Evolutionary conservation across 2,888 invertebrate species (phyloP), one percentile per base, ranked within the genome.

Genomic region (Eupithecia pulchellata): DNA sequence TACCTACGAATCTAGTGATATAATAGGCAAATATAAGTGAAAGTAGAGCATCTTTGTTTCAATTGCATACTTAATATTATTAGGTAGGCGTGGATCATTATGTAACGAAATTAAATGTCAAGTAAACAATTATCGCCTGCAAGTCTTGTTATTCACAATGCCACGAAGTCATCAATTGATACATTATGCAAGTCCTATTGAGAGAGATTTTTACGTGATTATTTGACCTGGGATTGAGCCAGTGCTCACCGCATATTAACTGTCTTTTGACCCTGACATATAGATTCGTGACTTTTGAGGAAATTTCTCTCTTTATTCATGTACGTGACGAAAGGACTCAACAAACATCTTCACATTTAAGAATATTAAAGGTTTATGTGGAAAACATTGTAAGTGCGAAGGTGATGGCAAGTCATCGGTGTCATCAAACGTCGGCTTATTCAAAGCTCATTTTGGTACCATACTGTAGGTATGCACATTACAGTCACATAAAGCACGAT

Each of bases 91-190:
- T 65, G 67, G 58, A 72, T 36, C 20, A 68, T 74, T 75, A 69
- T 72, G 63, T 75, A 76, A 72, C 64, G 68, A 60, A 68, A 60
- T 65, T 52, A 78, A 81, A 82, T 81, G 80, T 77, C 82, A 83
- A 74, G 69, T 66, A 74, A 66, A 74, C 73, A 76, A 79, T 80
- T 78, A 77, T 70, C 66, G 66, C 74, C 72, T 64, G 65, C 72
- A 68, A 77, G 25, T 34, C 30, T 61, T 66, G 58, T 60, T 68
- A 66, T 64, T 34, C 14, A 60, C 30, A 58, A 29, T n/a, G 68
- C 42, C 55, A 68, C 55, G 60, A 39, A 34, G 47, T 25, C n/a
- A 63, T 63, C 64, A 34, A 32, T 13, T 60, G 17, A 25, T 61
- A 42, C 20, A 62, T 70, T 69, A 52, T 42, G 71, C 60, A 71